Evolutionary conservation across 2,113 vertebrate species (phyloP), one percentile per base, ranked within the genome.

Genomic region (Lagopus leucura): DNA sequence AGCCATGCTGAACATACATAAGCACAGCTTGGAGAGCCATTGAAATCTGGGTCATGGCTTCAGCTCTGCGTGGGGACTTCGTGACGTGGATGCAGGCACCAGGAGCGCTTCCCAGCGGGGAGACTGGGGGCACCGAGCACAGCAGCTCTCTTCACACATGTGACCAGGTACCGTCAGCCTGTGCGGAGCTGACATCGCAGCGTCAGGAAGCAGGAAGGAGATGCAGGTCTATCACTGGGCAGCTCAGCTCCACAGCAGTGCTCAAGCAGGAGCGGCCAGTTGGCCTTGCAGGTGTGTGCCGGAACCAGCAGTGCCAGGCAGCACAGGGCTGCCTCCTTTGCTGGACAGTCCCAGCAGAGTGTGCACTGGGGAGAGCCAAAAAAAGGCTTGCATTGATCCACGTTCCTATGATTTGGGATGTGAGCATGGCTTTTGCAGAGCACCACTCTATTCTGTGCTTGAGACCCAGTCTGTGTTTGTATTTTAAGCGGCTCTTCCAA

Each of bases 401-500:
- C 2, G 2, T 32, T 80, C 8, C 15, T 55, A 65, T 54, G 43
- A 47, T 86, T 80, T 81, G 69, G 52, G 67, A 20, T 78, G 72
- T 1, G 3, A 91, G 36, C 61, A 22, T 22, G 57, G 74, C 36
- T 94, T 81, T 40, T 45, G 24, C 79, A 82, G 89, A 70, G 27
- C 36, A 47, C 11, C 22, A 82, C 42, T 66, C 64, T 77, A 22
- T 47, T 81, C 60, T 14, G 38, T 40, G 45, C 30, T 89, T 57
- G 82, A 93, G 89, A 87, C 47, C 15, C 55, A 74, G 80, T 17
- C 92, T 92, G 82, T 95, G 90, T 96, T 95, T 95, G 82, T 76
- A 63, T 92, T 96, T 95, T 77, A 85, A 85, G 32, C 28, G 48
- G 57, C 64, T 47, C n/a, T 86, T 96, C 91, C 95, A 95, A 96